Evolutionary conservation across 2,888 invertebrate species (phyloP).

Genomic region (Diarsia brunnea): DNA sequence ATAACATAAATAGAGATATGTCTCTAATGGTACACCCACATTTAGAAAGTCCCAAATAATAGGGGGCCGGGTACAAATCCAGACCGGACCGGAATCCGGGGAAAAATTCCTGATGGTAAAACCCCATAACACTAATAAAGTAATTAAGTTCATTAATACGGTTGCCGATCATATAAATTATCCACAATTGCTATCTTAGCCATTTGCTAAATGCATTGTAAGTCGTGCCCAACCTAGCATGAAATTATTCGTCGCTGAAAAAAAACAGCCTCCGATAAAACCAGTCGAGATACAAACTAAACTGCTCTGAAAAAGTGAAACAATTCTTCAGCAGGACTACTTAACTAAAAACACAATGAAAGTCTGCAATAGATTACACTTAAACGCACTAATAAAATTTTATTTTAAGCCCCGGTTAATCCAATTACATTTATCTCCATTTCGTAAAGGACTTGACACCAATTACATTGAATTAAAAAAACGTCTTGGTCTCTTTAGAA

Average conservation of each 20-base stretch:
- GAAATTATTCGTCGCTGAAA: constrained; percentile 15
- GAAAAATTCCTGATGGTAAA: background rate
- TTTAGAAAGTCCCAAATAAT: background rate
- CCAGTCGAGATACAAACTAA: background rate
- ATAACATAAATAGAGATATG: too few species aligned
- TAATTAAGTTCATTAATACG: background rate
- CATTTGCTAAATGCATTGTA: background rate
- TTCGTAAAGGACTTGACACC: constrained; percentile 24
- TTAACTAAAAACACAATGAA: constrained; percentile 20
- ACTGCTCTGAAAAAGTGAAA: constrained; percentile 26
- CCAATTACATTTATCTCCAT: constrained; percentile 51
- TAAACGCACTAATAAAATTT: constrained; percentile 51
- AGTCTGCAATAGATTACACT: constrained; percentile 40
- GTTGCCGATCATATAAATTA: background rate
- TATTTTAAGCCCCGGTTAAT: constrained; percentile 32
- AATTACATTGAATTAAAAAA: constrained; percentile 36
- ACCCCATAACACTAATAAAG: background rate
- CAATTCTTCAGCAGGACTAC: background rate
- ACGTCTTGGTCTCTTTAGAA: constrained; percentile 5
- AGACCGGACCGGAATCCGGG: too few species aligned
- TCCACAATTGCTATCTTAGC: background rate
- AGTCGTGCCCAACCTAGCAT: constrained; percentile 1
- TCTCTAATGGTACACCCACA: background rate
- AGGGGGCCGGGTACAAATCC: background rate
- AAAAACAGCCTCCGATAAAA: constrained; percentile 2